A percentile compares a stretch with the other conserved stretches of the same genome.
Conservation (phyloP, 37 sponge, comb jelly and placozoan genomes). For the Sycon ciliatum region DNA sequence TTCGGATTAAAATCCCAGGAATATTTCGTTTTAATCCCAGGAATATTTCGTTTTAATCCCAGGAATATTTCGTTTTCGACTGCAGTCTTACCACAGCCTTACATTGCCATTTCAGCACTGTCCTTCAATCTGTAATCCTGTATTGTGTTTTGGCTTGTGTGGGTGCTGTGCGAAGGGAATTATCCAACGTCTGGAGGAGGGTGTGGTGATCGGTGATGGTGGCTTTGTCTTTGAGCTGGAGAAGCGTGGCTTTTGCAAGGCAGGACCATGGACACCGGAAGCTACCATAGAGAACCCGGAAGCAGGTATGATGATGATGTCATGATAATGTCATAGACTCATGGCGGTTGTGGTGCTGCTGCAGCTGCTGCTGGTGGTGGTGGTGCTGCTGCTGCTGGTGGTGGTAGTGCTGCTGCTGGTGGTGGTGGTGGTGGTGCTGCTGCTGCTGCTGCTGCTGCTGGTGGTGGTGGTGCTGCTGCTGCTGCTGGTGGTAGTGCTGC, state of each 20-base stretch:
- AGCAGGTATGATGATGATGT: slow-evolving; percentile 5
- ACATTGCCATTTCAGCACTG: too few relatives aligned
- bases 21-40: too few relatives aligned
- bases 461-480: too few relatives aligned
- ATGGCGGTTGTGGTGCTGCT: background rate
- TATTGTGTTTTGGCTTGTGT: too few relatives aligned
- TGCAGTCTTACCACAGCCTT: too few relatives aligned
- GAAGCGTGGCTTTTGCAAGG: slow-evolving; percentile 41
- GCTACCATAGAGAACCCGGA: slow-evolving; percentile 35
- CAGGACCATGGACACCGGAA: slow-evolving; percentile 49
- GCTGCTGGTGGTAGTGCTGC: too few relatives aligned
- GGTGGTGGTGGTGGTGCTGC: background rate
- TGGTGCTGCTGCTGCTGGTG: background rate
- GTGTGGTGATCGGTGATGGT: slow-evolving; percentile 39
- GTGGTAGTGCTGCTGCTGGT: background rate
- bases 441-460: too few relatives aligned
- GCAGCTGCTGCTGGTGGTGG: background rate
- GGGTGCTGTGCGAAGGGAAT: slow-evolving; percentile 19
- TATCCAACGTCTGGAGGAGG: slow-evolving; percentile 32
- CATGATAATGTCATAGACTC: background rate
- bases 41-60: too few relatives aligned
- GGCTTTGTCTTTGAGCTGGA: slow-evolving; percentile 42
- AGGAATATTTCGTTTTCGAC: too few relatives aligned
- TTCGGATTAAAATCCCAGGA: too few relatives aligned
- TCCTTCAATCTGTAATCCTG: too few relatives aligned